Evolutionary conservation across 2,113 vertebrate genomes (phyloP).

Genomic region (Pandion haliaetus): DNA sequence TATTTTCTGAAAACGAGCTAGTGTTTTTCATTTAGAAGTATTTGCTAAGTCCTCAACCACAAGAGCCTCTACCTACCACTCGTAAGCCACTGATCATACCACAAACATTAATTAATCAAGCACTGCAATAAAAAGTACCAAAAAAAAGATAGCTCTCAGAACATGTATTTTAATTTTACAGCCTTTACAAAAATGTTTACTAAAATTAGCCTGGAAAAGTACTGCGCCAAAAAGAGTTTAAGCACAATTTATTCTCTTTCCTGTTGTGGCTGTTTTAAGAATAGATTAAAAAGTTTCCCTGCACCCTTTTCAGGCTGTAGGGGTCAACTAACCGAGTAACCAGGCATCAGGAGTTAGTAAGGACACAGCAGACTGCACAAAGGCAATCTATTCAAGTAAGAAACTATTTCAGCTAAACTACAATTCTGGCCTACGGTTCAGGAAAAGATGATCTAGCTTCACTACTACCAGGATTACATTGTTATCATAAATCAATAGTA

Average conservation of each 20-base stretch:
- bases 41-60: background rate
- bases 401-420: background rate
- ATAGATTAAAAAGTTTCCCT: background rate
- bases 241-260: background rate
- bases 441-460: background rate
- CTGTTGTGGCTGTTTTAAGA: background rate
- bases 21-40: background rate
- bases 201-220: slow-evolving; percentile 11
- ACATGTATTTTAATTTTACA: background rate
- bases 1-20: background rate
- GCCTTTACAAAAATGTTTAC: background rate
- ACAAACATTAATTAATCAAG: slow-evolving; percentile 35
- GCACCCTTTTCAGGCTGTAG: background rate
- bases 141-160: background rate
- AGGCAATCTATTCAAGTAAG: background rate
- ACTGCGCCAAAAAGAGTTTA: background rate
- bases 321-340: background rate
- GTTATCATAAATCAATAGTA: background rate
- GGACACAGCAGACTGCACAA: background rate
- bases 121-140: background rate
- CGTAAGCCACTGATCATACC: background rate
- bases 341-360: background rate
- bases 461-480: background rate
- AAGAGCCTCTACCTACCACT: background rate
- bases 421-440: background rate